phyloP scores from a whole-genome alignment of 2,888 invertebrate species.

The Morpho deidamia region DNA sequence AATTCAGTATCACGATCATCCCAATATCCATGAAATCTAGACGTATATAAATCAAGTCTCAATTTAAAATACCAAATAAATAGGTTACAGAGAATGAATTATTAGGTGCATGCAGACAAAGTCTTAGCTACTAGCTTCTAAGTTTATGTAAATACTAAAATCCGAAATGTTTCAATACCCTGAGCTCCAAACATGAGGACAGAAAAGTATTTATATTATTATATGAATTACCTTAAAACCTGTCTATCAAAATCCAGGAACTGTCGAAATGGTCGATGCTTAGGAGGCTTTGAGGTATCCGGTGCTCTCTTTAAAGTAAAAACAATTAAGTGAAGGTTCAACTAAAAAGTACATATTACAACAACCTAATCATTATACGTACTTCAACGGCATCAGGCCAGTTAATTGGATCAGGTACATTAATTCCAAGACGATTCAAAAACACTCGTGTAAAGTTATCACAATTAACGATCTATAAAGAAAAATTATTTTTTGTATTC shows the following conservation, averaged over 20 bases:
- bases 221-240: conserved; percentile 59
- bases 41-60: not conserved
- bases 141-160: too few relatives aligned
- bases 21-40: conserved; percentile 92
- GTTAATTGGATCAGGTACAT: conserved; percentile 83
- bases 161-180: too few relatives aligned
- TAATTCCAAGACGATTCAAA: conserved; percentile 89
- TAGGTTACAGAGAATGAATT: too few relatives aligned
- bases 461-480: conserved; percentile 85
- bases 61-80: not conserved
- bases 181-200: too few relatives aligned
- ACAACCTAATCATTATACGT: conserved; percentile 32
- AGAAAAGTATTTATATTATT: not conserved
- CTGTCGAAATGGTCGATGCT: conserved; percentile 83
- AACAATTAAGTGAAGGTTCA: not conserved
- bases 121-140: too few relatives aligned
- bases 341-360: not conserved
- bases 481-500: not conserved
- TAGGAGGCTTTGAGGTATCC: conserved; percentile 46
- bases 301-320: conserved; percentile 53
- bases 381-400: conserved; percentile 63
- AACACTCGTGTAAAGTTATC: conserved; percentile 93
- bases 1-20: conserved; percentile 88
- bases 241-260: conserved; percentile 90
- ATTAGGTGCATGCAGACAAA: too few relatives aligned